phyloP scores from a whole-genome alignment of 2,113 vertebrate species.

The Prionailurus viverrinus region DNA sequence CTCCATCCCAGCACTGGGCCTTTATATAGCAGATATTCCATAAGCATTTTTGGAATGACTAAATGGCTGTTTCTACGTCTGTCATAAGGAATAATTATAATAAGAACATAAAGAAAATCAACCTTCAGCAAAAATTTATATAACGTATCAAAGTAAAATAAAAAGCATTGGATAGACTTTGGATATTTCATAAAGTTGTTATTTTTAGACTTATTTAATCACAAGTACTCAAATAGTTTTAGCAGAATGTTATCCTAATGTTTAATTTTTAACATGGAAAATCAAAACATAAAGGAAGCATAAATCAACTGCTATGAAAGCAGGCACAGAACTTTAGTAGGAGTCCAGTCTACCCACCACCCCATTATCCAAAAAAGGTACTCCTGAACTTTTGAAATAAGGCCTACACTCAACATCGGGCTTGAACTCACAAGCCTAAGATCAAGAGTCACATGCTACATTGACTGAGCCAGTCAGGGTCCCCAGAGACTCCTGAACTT shows the following conservation, averaged over 20 bases:
- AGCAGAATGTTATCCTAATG: background rate
- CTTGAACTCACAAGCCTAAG: background rate
- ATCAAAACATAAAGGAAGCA: background rate
- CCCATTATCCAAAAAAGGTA: background rate
- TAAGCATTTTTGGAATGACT: background rate
- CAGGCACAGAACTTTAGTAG: fast-evolving
- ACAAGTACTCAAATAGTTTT: background rate
- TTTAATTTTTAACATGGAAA: background rate
- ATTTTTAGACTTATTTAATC: background rate
- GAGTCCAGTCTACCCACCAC: fast-evolving
- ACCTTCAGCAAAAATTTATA: background rate
- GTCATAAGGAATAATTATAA: background rate
- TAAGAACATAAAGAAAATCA: background rate
- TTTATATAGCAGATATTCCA: background rate
- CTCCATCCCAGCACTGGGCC: fast-evolving
- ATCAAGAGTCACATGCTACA: background rate
- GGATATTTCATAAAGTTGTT: background rate
- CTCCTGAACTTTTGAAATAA: background rate
- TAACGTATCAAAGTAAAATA: background rate
- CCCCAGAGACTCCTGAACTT: background rate
- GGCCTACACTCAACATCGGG: background rate
- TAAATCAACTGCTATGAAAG: background rate
- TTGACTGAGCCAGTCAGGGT: too few relatives aligned
- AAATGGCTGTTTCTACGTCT: background rate
- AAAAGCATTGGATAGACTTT: background rate